phyloP scores from a whole-genome alignment of 2,113 vertebrate genomes.

The Passer domesticus region DNA sequence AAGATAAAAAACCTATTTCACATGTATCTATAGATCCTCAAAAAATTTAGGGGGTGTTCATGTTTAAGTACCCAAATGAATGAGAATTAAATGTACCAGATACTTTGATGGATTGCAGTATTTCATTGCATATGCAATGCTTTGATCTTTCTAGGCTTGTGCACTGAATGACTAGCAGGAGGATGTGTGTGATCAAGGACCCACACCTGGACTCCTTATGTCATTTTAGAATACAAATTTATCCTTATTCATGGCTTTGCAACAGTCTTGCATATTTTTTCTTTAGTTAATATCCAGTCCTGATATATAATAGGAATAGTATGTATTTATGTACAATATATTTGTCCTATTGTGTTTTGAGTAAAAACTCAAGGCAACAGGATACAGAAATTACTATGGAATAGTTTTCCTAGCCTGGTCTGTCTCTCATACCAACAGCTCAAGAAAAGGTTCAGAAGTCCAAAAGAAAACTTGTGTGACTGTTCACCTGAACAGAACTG shows the following conservation, averaged over 20 bases:
- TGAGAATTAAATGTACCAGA: not conserved
- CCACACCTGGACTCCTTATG: not conserved
- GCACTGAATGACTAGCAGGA: not conserved
- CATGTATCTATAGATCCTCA: not conserved
- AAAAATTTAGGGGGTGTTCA: not conserved
- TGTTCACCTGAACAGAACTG: not conserved
- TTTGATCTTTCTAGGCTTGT: not conserved
- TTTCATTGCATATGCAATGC: not conserved
- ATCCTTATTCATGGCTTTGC: not conserved
- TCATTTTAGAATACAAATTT: not conserved
- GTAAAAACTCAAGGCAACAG: not conserved
- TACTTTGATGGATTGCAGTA: not conserved
- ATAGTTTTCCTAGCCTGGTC: not conserved
- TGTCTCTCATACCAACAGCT: not conserved
- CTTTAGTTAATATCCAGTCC: not conserved
- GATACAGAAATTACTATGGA: not conserved
- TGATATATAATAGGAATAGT: not conserved
- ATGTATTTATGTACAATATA: not conserved
- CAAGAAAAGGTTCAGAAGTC: not conserved
- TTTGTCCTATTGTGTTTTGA: not conserved
- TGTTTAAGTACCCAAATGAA: not conserved
- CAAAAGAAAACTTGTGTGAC: not conserved
- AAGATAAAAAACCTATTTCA: not conserved
- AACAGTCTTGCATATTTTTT: not conserved
- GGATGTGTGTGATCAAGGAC: not conserved